phyloP scores from a whole-genome alignment of 2,797 vertebrate genomes.

The Urophycis tenuis region DNA sequence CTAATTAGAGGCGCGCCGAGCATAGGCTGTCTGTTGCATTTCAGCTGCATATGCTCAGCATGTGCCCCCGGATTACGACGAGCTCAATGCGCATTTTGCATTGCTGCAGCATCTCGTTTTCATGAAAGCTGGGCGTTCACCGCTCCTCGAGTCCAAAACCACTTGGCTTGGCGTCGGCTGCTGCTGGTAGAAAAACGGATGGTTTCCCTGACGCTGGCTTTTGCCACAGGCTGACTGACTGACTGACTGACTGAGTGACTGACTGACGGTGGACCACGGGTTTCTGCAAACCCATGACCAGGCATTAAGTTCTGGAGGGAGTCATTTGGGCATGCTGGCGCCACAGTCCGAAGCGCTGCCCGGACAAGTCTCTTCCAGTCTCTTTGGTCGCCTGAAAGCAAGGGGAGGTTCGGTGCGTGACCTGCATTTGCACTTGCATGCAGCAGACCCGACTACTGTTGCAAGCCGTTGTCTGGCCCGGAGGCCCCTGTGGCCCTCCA shows the following conservation, averaged over 20 bases:
- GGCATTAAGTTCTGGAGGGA: conserved; percentile 67
- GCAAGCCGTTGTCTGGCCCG: conserved; percentile 64
- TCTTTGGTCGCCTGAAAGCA: conserved; percentile 69
- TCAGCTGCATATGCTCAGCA: conserved; percentile 63
- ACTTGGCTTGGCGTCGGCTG: conserved; percentile 59
- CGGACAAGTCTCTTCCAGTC: conserved; percentile 69
- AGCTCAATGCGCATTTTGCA: conserved; percentile 56
- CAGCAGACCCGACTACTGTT: conserved; percentile 69
- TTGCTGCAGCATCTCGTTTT: conserved; percentile 60
- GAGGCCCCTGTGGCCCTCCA: conserved; percentile 64
- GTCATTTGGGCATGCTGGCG: conserved; percentile 65
- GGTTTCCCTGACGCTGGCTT: conserved; percentile 64
- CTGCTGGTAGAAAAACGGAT: conserved; percentile 52
- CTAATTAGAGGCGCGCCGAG: conserved; percentile 71
- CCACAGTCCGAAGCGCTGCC: conserved; percentile 67
- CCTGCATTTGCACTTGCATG: conserved; percentile 78
- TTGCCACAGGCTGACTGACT: conserved; percentile 42
- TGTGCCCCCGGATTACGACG: conserved; percentile 53
- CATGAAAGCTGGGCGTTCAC: conserved; percentile 63
- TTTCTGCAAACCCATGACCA: conserved; percentile 61
- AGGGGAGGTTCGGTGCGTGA: conserved; percentile 73
- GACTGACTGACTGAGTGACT: no score
- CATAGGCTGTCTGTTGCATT: conserved; percentile 50
- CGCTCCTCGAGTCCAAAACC: conserved; percentile 50
- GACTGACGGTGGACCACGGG: conserved; percentile 33